Evolutionary conservation across 2,797 vertebrate genomes (phyloP), one percentile per base, ranked within the genome.

Genomic region (Oryzias sinensis): DNA sequence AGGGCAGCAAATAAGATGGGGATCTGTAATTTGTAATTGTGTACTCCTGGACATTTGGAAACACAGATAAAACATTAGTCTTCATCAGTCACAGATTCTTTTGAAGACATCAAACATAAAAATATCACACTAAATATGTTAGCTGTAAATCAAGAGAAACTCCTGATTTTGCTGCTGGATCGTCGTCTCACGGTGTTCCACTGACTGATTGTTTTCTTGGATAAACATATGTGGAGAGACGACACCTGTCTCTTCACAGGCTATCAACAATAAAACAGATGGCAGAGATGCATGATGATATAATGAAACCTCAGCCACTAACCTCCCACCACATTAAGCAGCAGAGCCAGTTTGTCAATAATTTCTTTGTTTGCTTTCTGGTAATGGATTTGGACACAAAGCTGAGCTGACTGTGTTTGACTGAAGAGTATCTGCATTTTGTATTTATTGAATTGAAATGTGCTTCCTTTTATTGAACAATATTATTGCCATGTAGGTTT

Each of bases 261-360:
- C 33, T 59, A 43, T 53, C 50, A 67, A 83, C 81, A 87, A 83
- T 79, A 43, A 70, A 65, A n/a, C 84, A 86, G 82, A 79, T 85
- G 86, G 81, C 76, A 69, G 69, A 4, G 37, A 79, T 48, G 56
- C 72, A 76, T 74, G 68, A 67, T 70, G 66, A 80, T 59, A 80
- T 49, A 71, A 79, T 80, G 61, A 77, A 79, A 68, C 53, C 65
- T 74, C 65, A 43, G 65, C 53, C 59, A 62, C 69, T 65, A 11
- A 50, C 25, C 60, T 27, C 37, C 57, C 55, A 47, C 48, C 43
- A 59, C 71, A 55, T 72, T 65, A 53, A 66, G 59, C 66, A 56
- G 70, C 56, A 57, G 6, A 72, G 75, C 69, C 56, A 59, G 53
- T 78, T 66, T 71, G 59, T 78, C 69, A 68, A 76, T 55, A 56